Conservation (phyloP, 92 coral and sea anemone species). For the Hydrozoanthus gracilis region DNA sequence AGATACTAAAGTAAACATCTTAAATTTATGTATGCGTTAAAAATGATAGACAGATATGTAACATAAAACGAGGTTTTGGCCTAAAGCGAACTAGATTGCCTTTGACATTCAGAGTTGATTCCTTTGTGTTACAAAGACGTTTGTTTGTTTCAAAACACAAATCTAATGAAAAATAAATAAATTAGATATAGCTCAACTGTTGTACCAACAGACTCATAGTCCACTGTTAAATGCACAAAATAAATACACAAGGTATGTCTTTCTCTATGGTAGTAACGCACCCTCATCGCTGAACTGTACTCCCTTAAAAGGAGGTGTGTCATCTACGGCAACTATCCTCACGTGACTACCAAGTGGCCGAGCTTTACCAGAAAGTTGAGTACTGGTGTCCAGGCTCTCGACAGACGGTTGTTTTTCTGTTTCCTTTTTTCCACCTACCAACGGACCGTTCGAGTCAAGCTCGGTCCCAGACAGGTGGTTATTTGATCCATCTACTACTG, state of each 20-base stretch:
- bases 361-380: background rate
- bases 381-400: background rate
- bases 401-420: background rate
- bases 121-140: too few species aligned
- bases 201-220: too few species aligned
- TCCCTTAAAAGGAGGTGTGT: slow-evolving; percentile 7
- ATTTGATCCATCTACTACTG: background rate
- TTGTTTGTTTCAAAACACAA: too few species aligned
- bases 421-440: background rate
- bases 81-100: too few species aligned
- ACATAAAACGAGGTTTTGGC: too few species aligned
- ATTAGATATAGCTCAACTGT: too few species aligned
- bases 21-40: too few species aligned
- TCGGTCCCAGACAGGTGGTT: background rate
- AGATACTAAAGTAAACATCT: too few species aligned
- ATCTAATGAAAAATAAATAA: too few species aligned
- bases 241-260: background rate
- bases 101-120: too few species aligned
- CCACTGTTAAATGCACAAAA: too few species aligned
- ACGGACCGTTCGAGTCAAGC: background rate
- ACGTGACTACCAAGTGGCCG: slow-evolving; percentile 5
- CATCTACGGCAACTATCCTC: slow-evolving; percentile 41
- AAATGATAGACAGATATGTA: too few species aligned
- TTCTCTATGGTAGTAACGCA: background rate
- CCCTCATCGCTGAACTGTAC: slow-evolving; percentile 36